phyloP scores from a whole-genome alignment of 2,888 invertebrate genomes.

The Xestobium rufovillosum region DNA sequence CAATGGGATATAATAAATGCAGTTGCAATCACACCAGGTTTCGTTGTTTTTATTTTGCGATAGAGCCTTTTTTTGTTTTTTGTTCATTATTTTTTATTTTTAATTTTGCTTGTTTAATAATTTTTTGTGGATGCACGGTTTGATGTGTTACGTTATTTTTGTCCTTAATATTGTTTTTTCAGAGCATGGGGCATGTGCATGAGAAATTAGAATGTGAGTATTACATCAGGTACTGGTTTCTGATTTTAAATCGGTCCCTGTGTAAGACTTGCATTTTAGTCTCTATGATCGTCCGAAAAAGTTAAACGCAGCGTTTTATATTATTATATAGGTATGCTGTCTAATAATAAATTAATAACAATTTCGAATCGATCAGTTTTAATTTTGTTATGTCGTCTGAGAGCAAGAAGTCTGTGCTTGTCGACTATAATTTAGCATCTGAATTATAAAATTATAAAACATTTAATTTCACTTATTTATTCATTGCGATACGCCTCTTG shows the following conservation, averaged over 20 bases:
- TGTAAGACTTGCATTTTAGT: slow-evolving; percentile 79
- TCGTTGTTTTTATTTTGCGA: too few species aligned
- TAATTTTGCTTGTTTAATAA: slow-evolving; percentile 21
- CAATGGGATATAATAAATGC: slow-evolving; percentile 73
- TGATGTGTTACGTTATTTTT: slow-evolving; percentile 23
- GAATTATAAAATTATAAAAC: too few species aligned
- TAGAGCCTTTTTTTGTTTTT: slow-evolving; percentile 42
- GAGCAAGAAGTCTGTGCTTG: too few species aligned
- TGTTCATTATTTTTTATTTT: slow-evolving; percentile 35
- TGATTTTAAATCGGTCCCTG: slow-evolving; percentile 66
- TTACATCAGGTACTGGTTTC: slow-evolving; percentile 99
- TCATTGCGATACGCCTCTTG: too few species aligned
- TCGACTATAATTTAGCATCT: too few species aligned
- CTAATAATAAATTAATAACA: too few species aligned
- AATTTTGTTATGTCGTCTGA: too few species aligned
- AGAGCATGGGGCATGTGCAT: slow-evolving; percentile 43
- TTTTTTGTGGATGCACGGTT: slow-evolving; percentile 16
- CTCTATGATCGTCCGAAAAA: slow-evolving; percentile 20
- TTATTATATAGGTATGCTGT: too few species aligned
- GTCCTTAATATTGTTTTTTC: slow-evolving; percentile 32
- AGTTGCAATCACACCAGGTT: too few species aligned
- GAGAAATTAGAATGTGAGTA: slow-evolving; percentile 77
- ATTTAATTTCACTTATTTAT: too few species aligned
- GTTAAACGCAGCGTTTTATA: too few species aligned
- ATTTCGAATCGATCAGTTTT: too few species aligned